phyloP scores from a whole-genome alignment of 53 echinoderm and acorn worm species.

The Luidia sarsii region DNA sequence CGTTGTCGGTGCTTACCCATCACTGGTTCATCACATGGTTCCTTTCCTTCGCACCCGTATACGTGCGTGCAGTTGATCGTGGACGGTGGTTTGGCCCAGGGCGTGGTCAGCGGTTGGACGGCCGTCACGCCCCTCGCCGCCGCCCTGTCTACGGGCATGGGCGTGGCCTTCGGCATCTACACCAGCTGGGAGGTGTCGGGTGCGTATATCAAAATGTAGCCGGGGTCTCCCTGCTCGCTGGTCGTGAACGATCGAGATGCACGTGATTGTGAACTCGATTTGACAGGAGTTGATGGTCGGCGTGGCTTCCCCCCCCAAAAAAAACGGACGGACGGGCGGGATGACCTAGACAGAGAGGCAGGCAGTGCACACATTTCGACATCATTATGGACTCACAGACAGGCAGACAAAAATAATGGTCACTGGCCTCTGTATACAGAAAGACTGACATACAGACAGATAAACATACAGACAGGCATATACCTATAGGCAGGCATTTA shows the following conservation, averaged over 20 bases:
- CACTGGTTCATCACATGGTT: too few relatives aligned
- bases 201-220: background rate
- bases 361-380: too few relatives aligned
- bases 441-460: too few relatives aligned
- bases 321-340: background rate
- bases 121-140: slow-evolving; percentile 33
- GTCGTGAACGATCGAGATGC: background rate
- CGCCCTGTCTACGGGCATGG: slow-evolving; percentile 31
- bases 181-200: slow-evolving; percentile 31
- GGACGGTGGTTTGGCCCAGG: slow-evolving; percentile 43
- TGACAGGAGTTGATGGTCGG: too few relatives aligned
- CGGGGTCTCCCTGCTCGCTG: background rate
- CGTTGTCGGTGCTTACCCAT: too few relatives aligned
- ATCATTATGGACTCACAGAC: too few relatives aligned
- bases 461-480: too few relatives aligned
- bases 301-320: background rate
- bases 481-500: too few relatives aligned
- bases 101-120: slow-evolving; percentile 41
- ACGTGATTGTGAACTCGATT: background rate
- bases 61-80: slow-evolving; percentile 19
- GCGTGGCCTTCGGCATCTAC: slow-evolving; percentile 43
- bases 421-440: too few relatives aligned
- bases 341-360: background rate
- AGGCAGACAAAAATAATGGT: too few relatives aligned
- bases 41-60: too few relatives aligned